Base-by-base conservation (phyloP, 2,888 invertebrate species). In the Eucriotettix oculatus region DNA sequence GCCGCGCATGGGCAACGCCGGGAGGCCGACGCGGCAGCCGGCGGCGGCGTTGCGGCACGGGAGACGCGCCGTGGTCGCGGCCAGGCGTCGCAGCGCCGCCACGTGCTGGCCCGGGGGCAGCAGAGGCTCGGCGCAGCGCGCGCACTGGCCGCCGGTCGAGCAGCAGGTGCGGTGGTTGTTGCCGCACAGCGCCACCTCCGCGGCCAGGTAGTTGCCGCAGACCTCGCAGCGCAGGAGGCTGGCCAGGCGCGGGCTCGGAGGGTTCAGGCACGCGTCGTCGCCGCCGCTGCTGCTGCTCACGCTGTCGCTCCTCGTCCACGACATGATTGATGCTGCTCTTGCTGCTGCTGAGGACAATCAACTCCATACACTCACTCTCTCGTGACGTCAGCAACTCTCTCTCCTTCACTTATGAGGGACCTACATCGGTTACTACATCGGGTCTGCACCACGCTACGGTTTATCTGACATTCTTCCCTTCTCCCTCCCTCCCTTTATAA, bases 111-210 rank as follows among this genome's bases (percentile, higher is more conserved):
- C 12, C 14, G 48, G 48, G 14, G 48, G 48, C n/a, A 64, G 63
- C 52, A 69, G 66, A 42, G 65, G 71, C 60, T 78, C 78, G 65
- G 82, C 74, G 71, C 83, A 83, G 5, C 81, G 76, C 61, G 73
- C 67, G 43, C 81, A 77, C 40, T 79, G 78, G 56, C 74, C 71
- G 66, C 80, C 77, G 68, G 83, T 83, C 42, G 73, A 73, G 54
- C 70, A 71, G 71, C 82, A 83, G 66, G 82, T 75, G 52, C 81
- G 76, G 70, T 83, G 83, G 0, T 83, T 83, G 68, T 81, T 79
- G 14, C 79, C 78, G 69, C 83, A 83, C 71, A 82, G 81, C 61
- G 77, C 73, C 64, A 83, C 78, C 42, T 83, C 82, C 57, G 82
- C 78, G 67, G 76, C 75, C 71, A 82, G 79, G 71, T 78, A 79